A percentile compares a stretch with the other conserved stretches of the same genome.
phyloP scores from a whole-genome alignment of 2,797 vertebrate genomes.

The Sparus aurata region DNA sequence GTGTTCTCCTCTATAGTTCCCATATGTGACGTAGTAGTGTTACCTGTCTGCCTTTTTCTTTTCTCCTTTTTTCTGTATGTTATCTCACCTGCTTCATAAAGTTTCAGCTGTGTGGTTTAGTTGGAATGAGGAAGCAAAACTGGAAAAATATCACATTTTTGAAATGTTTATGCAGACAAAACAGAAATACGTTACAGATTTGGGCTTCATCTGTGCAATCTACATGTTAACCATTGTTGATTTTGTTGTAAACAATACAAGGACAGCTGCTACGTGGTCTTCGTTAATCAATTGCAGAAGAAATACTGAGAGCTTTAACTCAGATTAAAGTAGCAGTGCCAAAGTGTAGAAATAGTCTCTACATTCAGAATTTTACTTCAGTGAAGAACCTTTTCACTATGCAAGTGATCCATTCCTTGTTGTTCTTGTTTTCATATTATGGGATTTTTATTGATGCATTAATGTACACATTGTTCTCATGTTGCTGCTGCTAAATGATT shows the following conservation, averaged over 20 bases:
- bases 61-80: not conserved
- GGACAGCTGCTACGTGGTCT: too few relatives aligned
- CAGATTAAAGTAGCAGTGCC: not conserved
- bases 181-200: too few relatives aligned
- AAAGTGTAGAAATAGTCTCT: too few relatives aligned
- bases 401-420: too few relatives aligned
- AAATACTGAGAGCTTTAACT: too few relatives aligned
- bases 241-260: not conserved
- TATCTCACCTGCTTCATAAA: not conserved
- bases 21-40: not conserved
- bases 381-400: too few relatives aligned
- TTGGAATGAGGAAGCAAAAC: constrained; percentile 9
- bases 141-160: not conserved
- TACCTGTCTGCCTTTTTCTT: not conserved
- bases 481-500: not conserved
- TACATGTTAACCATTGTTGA: too few relatives aligned
- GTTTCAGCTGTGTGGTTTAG: not conserved
- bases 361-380: too few relatives aligned
- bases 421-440: not conserved
- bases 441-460: not conserved
- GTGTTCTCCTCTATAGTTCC: not conserved
- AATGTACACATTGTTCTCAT: not conserved
- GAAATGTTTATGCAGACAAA: not conserved
- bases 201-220: too few relatives aligned
- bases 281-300: too few relatives aligned